phyloP scores from a whole-genome alignment of 1,140 invertebrate genomes.

The Euura lappo region DNA sequence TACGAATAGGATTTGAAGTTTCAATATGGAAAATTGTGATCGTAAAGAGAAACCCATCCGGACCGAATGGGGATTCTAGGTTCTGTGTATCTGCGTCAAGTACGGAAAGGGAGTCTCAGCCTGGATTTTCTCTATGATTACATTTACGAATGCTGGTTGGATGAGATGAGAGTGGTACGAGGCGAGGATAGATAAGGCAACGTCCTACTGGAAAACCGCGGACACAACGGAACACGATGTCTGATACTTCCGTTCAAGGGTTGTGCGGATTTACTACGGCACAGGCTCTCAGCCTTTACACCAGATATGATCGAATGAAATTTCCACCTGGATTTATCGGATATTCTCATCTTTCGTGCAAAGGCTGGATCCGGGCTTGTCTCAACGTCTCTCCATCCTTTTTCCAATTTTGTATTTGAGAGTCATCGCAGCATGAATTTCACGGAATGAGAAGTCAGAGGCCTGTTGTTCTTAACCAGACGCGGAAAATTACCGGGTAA shows the following conservation, averaged over 20 bases:
- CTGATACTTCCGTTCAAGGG: slow-evolving; percentile 2
- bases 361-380: not conserved
- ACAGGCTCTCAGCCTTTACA: not conserved
- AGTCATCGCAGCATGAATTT: too few relatives aligned
- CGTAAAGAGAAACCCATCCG: slow-evolving; percentile 9
- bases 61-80: not conserved
- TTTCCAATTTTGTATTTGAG: not conserved
- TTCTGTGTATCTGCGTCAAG: slow-evolving; percentile 3
- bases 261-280: not conserved
- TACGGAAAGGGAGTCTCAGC: not conserved
- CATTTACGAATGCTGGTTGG: slow-evolving; percentile 7
- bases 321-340: not conserved
- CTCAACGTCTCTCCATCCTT: not conserved
- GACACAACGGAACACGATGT: slow-evolving; percentile 4
- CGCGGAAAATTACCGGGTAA: too few relatives aligned
- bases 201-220: not conserved
- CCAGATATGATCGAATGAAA: slow-evolving; percentile 7
- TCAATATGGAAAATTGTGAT: slow-evolving; percentile 15
- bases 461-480: too few relatives aligned
- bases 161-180: not conserved
- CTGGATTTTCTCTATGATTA: slow-evolving; percentile 9
- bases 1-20: not conserved
- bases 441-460: too few relatives aligned
- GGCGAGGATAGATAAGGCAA: not conserved
- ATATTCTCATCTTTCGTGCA: slow-evolving; percentile 2